These are phyloP conservation scores for Heliconius congener DNA, from an alignment of 1,140 invertebrate genomes.

Conservation along the genomic window DNA sequence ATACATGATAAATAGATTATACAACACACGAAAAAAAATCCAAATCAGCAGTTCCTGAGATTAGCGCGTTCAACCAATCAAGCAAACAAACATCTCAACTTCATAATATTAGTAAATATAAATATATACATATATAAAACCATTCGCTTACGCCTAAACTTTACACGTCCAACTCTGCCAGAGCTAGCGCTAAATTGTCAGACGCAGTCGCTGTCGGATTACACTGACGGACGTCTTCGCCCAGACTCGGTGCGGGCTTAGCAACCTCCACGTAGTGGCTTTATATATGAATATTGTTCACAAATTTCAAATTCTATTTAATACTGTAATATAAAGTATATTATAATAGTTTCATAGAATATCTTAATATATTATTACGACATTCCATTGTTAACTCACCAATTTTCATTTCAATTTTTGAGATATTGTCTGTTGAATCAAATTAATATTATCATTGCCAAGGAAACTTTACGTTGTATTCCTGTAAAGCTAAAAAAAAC, in stretches of 20 bases:
- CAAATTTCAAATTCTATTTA: background rate
- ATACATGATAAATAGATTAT: no score
- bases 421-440: no score
- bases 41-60: no score
- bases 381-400: no score
- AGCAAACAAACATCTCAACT: background rate
- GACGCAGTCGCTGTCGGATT: conserved; percentile 37
- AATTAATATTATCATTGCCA: no score
- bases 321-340: no score
- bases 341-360: no score
- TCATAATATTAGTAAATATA: background rate
- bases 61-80: background rate
- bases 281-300: background rate
- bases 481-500: no score
- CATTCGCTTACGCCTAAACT: conserved; percentile 18
- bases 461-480: no score
- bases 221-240: conserved; percentile 38
- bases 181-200: conserved; percentile 46
- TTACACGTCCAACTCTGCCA: conserved; percentile 10
- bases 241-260: background rate
- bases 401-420: background rate
- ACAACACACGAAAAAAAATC: no score
- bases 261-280: background rate
- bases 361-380: no score
- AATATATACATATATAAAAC: background rate